Conservation (phyloP, 1,140 invertebrate species). For the Drosophila malerkotliana region DNA sequence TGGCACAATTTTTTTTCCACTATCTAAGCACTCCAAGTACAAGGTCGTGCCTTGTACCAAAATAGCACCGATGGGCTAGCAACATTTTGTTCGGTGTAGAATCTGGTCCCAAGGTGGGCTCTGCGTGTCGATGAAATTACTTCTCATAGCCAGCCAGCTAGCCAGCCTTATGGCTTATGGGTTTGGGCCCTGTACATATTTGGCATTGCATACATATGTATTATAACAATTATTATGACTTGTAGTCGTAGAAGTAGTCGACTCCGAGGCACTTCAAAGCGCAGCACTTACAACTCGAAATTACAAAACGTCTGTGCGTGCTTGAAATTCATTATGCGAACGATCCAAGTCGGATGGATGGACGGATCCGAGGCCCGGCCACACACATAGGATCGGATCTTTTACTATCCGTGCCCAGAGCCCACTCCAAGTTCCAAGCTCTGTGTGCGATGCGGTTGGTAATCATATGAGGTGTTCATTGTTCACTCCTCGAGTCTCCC, state of each 20-base stretch:
- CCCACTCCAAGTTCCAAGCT: not conserved
- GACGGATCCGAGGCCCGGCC: conserved; percentile 15
- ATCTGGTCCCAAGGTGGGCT: conserved; percentile 40
- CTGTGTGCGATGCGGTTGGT: conserved; percentile 48
- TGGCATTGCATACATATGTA: conserved; percentile 52
- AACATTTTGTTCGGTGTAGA: conserved; percentile 15
- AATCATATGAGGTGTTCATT: conserved; percentile 76
- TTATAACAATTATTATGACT: conserved; percentile 46
- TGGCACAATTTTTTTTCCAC: conserved; percentile 1
- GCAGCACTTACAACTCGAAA: conserved; percentile 74
- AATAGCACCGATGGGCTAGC: not conserved
- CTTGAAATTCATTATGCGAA: conserved; percentile 78
- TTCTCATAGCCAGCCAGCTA: conserved; percentile 15
- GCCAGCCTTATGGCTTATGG: not conserved
- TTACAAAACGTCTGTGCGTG: conserved; percentile 83
- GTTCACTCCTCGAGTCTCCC: conserved; percentile 44
- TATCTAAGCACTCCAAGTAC: too few relatives aligned
- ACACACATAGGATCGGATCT: conserved; percentile 21
- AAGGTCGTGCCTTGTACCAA: not conserved
- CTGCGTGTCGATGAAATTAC: conserved; percentile 58
- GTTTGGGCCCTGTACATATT: conserved; percentile 28
- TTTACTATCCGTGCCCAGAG: conserved; percentile 9
- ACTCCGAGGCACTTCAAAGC: conserved; percentile 66
- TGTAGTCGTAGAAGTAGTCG: conserved; percentile 49
- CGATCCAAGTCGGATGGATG: conserved; percentile 1